Percentiles rank a stretch among this genome's conserved stretches.
Evolutionary conservation across 2,888 invertebrate species (phyloP).

Genomic region (Notocelia uddmanniana): DNA sequence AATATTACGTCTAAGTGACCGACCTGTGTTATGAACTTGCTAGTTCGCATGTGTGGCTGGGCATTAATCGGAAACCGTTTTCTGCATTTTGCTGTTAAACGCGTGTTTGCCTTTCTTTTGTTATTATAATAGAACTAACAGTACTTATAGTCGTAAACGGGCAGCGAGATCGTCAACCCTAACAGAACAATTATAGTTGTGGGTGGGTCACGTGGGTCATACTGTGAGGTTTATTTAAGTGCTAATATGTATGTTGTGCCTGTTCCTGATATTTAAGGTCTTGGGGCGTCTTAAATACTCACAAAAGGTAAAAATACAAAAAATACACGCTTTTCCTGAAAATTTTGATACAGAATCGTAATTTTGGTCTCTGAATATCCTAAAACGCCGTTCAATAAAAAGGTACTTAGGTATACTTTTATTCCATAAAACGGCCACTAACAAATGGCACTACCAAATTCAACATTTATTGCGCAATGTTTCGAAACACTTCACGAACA

Average conservation of each 20-base stretch:
- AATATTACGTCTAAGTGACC: constrained; percentile 41
- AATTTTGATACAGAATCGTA: no score
- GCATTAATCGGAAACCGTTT: constrained; percentile 29
- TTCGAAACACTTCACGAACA: no score
- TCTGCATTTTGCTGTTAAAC: constrained; percentile 11
- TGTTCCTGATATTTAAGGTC: no score
- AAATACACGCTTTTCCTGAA: no score
- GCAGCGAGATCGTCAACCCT: neutral
- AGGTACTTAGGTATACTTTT: no score
- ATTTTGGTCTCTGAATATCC: no score
- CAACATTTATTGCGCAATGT: no score
- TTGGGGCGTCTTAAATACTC: no score
- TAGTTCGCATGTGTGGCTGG: constrained; percentile 28
- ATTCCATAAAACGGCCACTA: no score
- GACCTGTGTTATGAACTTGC: constrained; percentile 27
- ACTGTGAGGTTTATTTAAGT: neutral
- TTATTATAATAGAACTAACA: neutral
- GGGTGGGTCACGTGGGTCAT: neutral
- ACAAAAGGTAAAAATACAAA: no score
- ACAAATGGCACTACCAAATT: no score
- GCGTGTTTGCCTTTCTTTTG: constrained; percentile 5
- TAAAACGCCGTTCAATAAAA: no score
- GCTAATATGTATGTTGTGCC: neutral
- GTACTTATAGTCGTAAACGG: neutral
- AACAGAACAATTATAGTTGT: neutral